Conservation (phyloP, 2,888 invertebrate species). For the Calliphora vomitoria region DNA sequence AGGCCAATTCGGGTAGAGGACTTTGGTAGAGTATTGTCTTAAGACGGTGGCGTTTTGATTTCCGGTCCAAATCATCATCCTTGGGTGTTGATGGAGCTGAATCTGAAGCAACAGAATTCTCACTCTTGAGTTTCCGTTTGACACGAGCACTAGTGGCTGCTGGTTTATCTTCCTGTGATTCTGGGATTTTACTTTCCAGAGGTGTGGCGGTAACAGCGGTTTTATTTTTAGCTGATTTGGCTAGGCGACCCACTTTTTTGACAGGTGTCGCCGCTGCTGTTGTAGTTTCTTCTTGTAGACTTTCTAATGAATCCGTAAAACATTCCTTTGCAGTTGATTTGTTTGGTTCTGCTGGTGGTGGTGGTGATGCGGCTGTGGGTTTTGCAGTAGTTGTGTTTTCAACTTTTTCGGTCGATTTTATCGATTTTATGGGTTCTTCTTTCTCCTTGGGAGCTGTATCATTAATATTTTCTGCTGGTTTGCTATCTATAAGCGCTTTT, state of each 20-base stretch:
- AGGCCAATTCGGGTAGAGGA: conserved; percentile 91
- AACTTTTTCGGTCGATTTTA: conserved; percentile 44
- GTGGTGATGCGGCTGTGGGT: neutral
- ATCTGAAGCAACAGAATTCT: conserved; percentile 24
- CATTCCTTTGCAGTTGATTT: conserved; percentile 6
- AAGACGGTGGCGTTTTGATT: conserved; percentile 80
- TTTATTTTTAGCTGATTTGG: conserved; percentile 61
- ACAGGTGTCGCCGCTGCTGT: conserved; percentile 9
- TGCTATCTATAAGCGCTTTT: neutral
- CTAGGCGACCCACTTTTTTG: conserved; percentile 56
- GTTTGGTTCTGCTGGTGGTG: neutral
- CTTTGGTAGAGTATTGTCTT: conserved; percentile 91
- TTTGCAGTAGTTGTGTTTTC: conserved; percentile 32
- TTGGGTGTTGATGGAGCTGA: conserved; percentile 70
- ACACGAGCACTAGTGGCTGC: conserved; percentile 51
- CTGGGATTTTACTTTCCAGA: conserved; percentile 53
- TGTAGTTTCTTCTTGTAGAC: conserved; percentile 38
- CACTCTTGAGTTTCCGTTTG: conserved; percentile 71
- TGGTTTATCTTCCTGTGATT: conserved; percentile 69
- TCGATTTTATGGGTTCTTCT: conserved; percentile 22
- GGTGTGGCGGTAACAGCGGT: conserved; percentile 21
- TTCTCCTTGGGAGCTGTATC: conserved; percentile 39
- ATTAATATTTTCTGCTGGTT: conserved; percentile 37
- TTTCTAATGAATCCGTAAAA: conserved; percentile 19
- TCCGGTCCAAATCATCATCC: conserved; percentile 76